Conservation (phyloP, 2,888 invertebrate species). For the Cartodere bifasciata region DNA sequence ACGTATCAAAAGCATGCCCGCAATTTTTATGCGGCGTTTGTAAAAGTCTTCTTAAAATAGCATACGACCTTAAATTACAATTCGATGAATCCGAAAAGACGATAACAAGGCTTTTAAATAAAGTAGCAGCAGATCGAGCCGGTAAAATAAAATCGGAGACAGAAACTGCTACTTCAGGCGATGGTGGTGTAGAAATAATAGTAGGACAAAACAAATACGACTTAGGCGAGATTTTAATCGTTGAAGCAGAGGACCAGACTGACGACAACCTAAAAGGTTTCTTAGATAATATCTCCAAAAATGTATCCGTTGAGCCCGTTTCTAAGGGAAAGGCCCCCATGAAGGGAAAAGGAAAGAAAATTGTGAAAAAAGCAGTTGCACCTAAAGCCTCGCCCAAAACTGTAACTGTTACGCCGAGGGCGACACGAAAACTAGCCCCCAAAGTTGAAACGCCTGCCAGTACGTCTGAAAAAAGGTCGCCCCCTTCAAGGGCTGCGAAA, state of each 20-base stretch:
- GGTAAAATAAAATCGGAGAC: too few species aligned
- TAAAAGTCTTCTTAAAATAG: neutral
- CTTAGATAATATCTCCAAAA: neutral
- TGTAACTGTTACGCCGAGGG: too few species aligned
- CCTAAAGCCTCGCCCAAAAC: too few species aligned
- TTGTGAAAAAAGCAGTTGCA: too few species aligned
- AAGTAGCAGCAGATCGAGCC: too few species aligned
- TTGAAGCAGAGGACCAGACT: neutral
- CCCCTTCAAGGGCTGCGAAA: too few species aligned
- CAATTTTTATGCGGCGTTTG: neutral
- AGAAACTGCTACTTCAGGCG: neutral
- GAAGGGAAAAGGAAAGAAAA: too few species aligned
- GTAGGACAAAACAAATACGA: neutral
- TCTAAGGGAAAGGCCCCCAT: too few species aligned
- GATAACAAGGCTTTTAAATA: neutral
- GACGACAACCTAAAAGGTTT: neutral
- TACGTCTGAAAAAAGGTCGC: too few species aligned
- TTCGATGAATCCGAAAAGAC: neutral
- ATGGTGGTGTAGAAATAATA: slow-evolving; percentile 1
- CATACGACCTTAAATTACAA: slow-evolving; percentile 1
- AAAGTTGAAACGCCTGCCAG: too few species aligned
- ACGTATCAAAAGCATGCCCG: neutral
- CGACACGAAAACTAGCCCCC: too few species aligned
- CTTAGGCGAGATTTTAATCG: slow-evolving; percentile 1
- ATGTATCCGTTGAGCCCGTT: neutral